Percentiles rank a stretch among this genome's conserved stretches.
phyloP scores from a whole-genome alignment of 2,113 vertebrate species.

The Heterotis niloticus region DNA sequence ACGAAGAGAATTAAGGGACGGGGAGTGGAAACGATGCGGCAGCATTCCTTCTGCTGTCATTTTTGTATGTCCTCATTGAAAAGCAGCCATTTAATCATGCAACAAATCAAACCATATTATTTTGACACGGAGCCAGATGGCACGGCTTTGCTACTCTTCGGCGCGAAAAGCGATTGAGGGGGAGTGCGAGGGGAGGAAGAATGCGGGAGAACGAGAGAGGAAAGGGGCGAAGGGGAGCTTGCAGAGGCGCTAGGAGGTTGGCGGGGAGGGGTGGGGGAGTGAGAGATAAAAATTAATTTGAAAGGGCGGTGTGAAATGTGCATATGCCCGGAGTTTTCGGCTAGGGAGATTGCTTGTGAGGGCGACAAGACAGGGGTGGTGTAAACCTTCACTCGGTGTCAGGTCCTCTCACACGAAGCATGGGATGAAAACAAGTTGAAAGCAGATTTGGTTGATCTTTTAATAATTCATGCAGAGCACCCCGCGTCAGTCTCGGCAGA shows the following conservation, averaged over 20 bases:
- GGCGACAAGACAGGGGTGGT: slow-evolving; percentile 46
- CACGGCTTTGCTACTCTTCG: slow-evolving; percentile 51
- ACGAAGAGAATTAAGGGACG: slow-evolving; percentile 34
- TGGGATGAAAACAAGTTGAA: slow-evolving; percentile 48
- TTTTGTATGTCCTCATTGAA: slow-evolving; percentile 47
- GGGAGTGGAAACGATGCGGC: not conserved
- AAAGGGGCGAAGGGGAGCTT: slow-evolving; percentile 22
- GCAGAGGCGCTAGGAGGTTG: slow-evolving; percentile 8
- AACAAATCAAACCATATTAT: slow-evolving; percentile 66
- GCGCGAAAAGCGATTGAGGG: slow-evolving; percentile 45
- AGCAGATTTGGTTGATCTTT: slow-evolving; percentile 49
- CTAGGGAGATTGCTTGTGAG: slow-evolving; percentile 34
- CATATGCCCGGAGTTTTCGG: slow-evolving; percentile 34
- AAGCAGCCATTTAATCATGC: slow-evolving; percentile 62
- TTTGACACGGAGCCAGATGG: slow-evolving; percentile 66
- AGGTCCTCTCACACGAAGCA: slow-evolving; percentile 42
- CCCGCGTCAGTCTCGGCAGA: slow-evolving; percentile 54
- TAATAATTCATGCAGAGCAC: slow-evolving; percentile 64
- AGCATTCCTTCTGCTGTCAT: slow-evolving; percentile 32
- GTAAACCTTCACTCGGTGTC: slow-evolving; percentile 57
- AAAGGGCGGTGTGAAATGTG: slow-evolving; percentile 41
- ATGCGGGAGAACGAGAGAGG: slow-evolving; percentile 25
- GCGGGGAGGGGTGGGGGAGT: slow-evolving; percentile 23
- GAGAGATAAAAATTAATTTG: slow-evolving; percentile 50
- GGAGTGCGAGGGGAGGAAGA: slow-evolving; percentile 31